Base-by-base conservation (phyloP, 2,888 invertebrate genomes). In the Enchytraeus crypticus region DNA sequence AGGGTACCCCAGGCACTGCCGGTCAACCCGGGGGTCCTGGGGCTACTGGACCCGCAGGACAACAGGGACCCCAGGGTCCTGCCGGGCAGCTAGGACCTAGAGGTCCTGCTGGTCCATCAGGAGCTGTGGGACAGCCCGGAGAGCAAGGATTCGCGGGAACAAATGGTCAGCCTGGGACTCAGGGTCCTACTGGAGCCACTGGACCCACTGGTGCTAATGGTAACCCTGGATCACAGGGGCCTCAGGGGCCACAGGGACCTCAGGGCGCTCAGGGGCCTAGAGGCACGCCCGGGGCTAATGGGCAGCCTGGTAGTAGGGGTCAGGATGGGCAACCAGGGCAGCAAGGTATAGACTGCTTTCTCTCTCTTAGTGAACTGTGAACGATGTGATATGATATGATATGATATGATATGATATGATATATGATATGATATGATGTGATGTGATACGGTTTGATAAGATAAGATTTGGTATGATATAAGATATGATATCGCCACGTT, bases 1-100 rank as follows among this genome's bases (percentile, higher is more conserved):
- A 21, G 33, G 53, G 53, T 14, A 26, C 11, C 38, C 18, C 51
- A 1, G 65, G 65, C 11, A 2, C 55, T 23, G 91, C 79, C 91
- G 90, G 63, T 51, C 45, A 33, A n/a, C 29, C 27, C 30, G 61
- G 60, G 11, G 34, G 30, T 1, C 26, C 47, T 29, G 60, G 60
- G 23, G 30, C 38, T 1, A 5, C 11, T 26, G 70, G 68, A 27
- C 51, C 49, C 23, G 26, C 32, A 23, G 58, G 58, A 45, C 57
- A 27, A 21, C 32, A 14, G 68, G 69, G n/a, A 23, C 38, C 4
- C 38, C 43, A 11, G 62, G 62, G 49, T 27, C 21, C 33, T 5
- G 5, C 23, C 33, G 58, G 58, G 14, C 32, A 58, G n/a, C 34
- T 33, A 51, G 58, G 64, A 23, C 46, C 55, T n/a, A 26, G 57